Evolutionary conservation across 1,140 invertebrate species (phyloP), one percentile per base, ranked within the genome.

Genomic region (Dendroctonus valens): DNA sequence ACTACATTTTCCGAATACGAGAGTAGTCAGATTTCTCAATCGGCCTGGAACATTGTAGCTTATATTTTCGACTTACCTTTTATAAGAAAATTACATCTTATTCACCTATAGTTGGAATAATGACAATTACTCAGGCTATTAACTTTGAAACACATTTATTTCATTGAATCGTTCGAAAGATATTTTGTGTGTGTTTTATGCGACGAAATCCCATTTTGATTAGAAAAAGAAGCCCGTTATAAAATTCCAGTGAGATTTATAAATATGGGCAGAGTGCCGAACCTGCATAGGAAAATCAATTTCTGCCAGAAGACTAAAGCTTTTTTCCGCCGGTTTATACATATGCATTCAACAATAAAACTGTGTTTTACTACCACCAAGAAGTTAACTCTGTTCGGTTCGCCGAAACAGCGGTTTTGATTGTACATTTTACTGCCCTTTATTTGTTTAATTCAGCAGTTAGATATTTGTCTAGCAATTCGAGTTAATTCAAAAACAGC

Each of bases 401-500:
- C 12, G 49, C 57, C 41, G 54, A 59, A 66, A 59, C 46, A 66
- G 57, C 64, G 64, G 57, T 66, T 66, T 59, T 59, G 64, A 66
- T 66, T 66, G 46, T 53, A 66, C 53, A 59, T 66, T 66, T 66
- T 66, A 66, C 42, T 66, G 55, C 50, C 64, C 62, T 70, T 70
- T 68, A 68, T 68, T 68, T 66, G 69, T 70, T 70, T 66, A 70
- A 70, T 70, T 70, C 49, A 55, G 64, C 61, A 51, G 53, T 70
- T 60, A 70, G 63, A 70, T 70, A 70, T 70, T 70, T 73, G 70
- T 74, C 73, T 74, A 72, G 73, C 72, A 70, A 69, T 74, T 74
- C 68, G 60, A 70, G 73, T 75, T 76, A 75, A 76, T 75, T 74
- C 73, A 75, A 76, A 76, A 76, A 76, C 75, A 76, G 70, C 74